A percentile compares a stretch with the other conserved stretches of the same genome.
Conservation (phyloP, 2,113 vertebrate genomes). For the Clarias gariepinus region DNA sequence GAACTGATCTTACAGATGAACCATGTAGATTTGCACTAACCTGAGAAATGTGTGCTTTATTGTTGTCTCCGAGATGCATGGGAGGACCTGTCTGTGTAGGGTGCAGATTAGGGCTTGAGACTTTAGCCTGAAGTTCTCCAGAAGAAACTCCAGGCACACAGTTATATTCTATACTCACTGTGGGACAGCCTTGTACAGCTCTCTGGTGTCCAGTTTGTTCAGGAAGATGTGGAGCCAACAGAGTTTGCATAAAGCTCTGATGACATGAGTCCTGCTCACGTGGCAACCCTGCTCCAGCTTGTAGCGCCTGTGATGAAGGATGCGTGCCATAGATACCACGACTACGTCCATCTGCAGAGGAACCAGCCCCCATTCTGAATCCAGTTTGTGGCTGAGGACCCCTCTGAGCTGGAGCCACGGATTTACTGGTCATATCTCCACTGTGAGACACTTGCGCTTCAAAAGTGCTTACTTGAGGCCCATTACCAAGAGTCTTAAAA, state of each 20-base stretch:
- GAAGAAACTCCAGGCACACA: slow-evolving; percentile 83
- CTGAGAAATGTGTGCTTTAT: slow-evolving; percentile 88
- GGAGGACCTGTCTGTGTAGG: slow-evolving; percentile 84
- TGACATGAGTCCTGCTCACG: slow-evolving; percentile 90
- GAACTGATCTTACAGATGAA: slow-evolving; percentile 80
- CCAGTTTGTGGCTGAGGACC: slow-evolving; percentile 83
- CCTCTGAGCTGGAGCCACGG: slow-evolving; percentile 77
- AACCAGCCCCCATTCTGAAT: slow-evolving; percentile 82
- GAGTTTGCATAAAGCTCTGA: slow-evolving; percentile 95
- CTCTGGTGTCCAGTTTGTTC: slow-evolving; percentile 91
- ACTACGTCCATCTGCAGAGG: slow-evolving; percentile 81
- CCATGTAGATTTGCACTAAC: slow-evolving; percentile 87
- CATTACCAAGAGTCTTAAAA: slow-evolving; percentile 81
- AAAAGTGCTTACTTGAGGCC: slow-evolving; percentile 79
- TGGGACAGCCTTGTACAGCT: slow-evolving; percentile 82
- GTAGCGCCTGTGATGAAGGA: slow-evolving; percentile 80
- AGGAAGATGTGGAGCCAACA: slow-evolving; percentile 86
- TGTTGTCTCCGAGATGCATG: slow-evolving; percentile 85
- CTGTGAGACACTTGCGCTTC: slow-evolving; percentile 88
- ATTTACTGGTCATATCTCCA: slow-evolving; percentile 82
- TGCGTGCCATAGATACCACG: slow-evolving; percentile 79
- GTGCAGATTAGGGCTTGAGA: slow-evolving; percentile 87
- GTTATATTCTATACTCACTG: slow-evolving; percentile 87
- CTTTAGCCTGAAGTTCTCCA: slow-evolving; percentile 88
- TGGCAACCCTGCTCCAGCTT: slow-evolving; percentile 75